Base-by-base conservation (phyloP, 2,797 vertebrate species). In the Gallinago stenura region DNA sequence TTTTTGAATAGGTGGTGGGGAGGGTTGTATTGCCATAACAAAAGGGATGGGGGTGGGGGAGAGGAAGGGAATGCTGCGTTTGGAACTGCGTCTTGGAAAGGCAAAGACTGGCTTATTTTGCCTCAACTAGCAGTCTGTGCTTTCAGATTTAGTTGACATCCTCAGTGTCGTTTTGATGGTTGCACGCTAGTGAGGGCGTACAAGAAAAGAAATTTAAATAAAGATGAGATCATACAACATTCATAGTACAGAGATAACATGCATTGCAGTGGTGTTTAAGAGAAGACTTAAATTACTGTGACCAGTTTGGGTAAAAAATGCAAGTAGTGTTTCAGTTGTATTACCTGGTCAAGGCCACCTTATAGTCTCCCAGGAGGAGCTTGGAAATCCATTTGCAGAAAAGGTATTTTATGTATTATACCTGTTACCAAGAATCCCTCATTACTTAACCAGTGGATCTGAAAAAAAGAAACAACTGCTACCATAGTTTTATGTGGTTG, bases 21-120 rank as follows among this genome's bases (percentile, higher is more conserved):
- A 61, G 46, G 4, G 50, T 88, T 70, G 71, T 86, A 45, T 75
- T 79, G 80, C 60, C 51, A 4, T 95, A 96, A 96, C 95, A 95
- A 96, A 97, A 95, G 94, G 73, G 21, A 24, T 84, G 82, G 88
- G 90, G 87, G 84, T 66, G 70, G 79, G 69, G 69, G 66, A 62
- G 69, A 77, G 69, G 70, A 89, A 72, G 64, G 65, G 57, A 70
- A 46, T 43, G 73, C 81, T 92, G 82, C 28, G 6, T 53, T 82
- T 35, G 50, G 68, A 81, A 65, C 83, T 66, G 75, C 39, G 7
- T 39, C 79, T 85, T 58, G 60, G 50, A 69, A 37, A 78, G 83
- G 89, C 82, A 66, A 24, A 79, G 37, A 25, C 58, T 37, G 79
- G 69, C 50, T 61, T 56, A 46, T 83, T 81, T 56, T 61, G n/a